phyloP scores from a whole-genome alignment of 1,140 invertebrate species.

The Ceratosolen solmsi region DNA sequence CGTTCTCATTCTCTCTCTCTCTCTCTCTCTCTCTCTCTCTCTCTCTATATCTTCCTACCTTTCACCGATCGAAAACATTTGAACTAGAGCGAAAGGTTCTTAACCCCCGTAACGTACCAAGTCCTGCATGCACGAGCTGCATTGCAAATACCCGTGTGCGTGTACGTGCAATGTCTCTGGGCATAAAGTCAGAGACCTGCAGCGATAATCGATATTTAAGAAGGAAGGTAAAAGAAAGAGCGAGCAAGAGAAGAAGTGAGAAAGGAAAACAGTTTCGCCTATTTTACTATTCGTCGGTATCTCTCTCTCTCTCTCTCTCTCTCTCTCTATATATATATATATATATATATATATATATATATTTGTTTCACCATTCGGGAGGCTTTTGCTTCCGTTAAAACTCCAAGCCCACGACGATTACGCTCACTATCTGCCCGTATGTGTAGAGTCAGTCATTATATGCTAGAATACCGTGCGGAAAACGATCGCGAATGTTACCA shows the following conservation, averaged over 20 bases:
- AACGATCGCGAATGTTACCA: too few species aligned
- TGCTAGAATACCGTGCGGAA: too few species aligned
- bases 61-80: constrained; percentile 54
- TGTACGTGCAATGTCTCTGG: not conserved
- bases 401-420: too few species aligned
- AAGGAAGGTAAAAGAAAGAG: not conserved
- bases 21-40: not conserved
- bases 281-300: not conserved
- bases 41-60: not conserved
- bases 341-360: too few species aligned
- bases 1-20: not conserved
- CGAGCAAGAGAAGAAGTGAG: not conserved
- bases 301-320: not conserved
- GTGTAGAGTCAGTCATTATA: too few species aligned
- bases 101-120: constrained; percentile 62
- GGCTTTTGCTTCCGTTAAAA: too few species aligned
- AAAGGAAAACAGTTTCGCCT: not conserved
- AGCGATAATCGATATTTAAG: constrained; percentile 36
- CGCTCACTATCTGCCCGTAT: too few species aligned
- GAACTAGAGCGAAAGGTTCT: constrained; percentile 71
- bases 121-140: constrained; percentile 51
- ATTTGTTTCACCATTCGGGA: too few species aligned
- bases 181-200: not conserved
- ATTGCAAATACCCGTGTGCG: not conserved
- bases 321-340: too few species aligned